phyloP scores from a whole-genome alignment of 64 coral and sea anemone species.

The Cladopsammia gracilis region DNA sequence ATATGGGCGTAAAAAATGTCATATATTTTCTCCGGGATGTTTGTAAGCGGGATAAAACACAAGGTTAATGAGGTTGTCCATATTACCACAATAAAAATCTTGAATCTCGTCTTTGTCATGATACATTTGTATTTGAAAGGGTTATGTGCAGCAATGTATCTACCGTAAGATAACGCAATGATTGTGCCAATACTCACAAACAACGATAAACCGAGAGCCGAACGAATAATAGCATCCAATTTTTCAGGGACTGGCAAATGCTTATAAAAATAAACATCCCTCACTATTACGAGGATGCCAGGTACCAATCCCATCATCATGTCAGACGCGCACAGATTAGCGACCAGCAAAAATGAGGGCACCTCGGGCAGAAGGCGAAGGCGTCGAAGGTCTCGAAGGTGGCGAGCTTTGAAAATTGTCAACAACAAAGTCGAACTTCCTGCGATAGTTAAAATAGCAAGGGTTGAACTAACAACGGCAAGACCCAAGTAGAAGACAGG shows the following conservation, averaged over 20 bases:
- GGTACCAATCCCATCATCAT: conserved; percentile 4
- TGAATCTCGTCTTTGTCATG: conserved; percentile 6
- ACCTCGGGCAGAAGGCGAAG: not conserved
- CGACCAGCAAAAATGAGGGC: conserved; percentile 16
- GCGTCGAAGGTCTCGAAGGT: too few relatives aligned
- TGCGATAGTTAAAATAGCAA: not conserved
- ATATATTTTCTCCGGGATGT: conserved; percentile 31
- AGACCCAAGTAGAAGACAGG: not conserved
- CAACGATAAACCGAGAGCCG: not conserved
- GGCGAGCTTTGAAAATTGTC: conserved; percentile 26
- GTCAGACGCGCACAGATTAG: conserved; percentile 8
- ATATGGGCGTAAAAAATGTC: conserved; percentile 25
- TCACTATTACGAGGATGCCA: conserved; percentile 16
- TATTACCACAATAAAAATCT: not conserved
- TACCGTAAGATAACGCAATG: conserved; percentile 5
- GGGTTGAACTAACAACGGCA: conserved; percentile 2
- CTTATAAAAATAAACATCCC: not conserved
- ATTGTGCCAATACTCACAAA: conserved; percentile 37
- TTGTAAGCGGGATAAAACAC: conserved; percentile 5
- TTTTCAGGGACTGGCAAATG: not conserved
- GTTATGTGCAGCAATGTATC: conserved; percentile 2
- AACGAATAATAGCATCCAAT: not conserved
- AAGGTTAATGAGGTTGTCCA: not conserved
- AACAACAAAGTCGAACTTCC: not conserved
- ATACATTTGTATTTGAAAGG: conserved; percentile 21